These are phyloP conservation scores for Hipposideros armiger DNA, from an alignment of 2,113 vertebrate genomes.

Conservation along the genomic window DNA sequence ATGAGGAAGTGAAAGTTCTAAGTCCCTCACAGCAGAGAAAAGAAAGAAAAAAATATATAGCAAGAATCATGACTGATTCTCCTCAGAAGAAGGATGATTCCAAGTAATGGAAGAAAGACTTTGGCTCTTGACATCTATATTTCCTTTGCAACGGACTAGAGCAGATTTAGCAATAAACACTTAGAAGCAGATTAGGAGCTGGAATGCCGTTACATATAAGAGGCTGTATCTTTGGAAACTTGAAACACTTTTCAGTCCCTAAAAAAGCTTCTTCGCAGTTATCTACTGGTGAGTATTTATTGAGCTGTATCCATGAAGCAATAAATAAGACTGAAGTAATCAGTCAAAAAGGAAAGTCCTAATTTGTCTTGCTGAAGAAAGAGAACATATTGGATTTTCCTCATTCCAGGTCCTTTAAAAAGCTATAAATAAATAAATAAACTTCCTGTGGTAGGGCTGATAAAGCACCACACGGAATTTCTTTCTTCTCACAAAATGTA, in stretches of 20 bases:
- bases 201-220: not conserved
- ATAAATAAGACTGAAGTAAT: constrained; percentile 70
- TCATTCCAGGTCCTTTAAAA: constrained; percentile 38
- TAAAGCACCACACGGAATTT: not conserved
- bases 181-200: constrained; percentile 8
- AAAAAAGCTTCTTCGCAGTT: constrained; percentile 57
- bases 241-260: constrained; percentile 45
- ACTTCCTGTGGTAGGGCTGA: not conserved
- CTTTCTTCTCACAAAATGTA: not conserved
- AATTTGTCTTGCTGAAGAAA: constrained; percentile 66
- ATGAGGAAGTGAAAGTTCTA: constrained; percentile 3
- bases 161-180: constrained; percentile 51
- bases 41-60: constrained; percentile 16
- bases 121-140: not conserved
- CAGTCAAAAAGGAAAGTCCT: constrained; percentile 68
- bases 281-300: constrained; percentile 51
- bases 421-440: constrained; percentile 11
- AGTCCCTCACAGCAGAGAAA: not conserved
- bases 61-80: not conserved
- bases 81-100: constrained; percentile 21
- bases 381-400: constrained; percentile 48
- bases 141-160: not conserved
- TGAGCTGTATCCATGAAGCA: constrained; percentile 55
- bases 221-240: constrained; percentile 33
- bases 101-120: not conserved